Evolutionary conservation across 2,888 invertebrate genomes (phyloP).

Genomic region (Eristalinus sepulchralis): DNA sequence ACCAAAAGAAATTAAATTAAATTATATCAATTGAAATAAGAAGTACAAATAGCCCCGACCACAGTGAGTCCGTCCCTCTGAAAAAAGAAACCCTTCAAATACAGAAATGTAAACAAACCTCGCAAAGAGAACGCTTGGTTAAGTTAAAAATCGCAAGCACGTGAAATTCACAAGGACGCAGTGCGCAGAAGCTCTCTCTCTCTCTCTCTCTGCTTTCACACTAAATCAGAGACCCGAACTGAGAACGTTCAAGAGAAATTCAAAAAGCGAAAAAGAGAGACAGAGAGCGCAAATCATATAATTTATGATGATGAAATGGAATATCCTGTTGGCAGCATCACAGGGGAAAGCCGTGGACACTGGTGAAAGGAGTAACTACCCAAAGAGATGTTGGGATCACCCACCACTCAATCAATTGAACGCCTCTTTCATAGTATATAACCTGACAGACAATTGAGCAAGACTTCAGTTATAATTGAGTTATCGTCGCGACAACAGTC

Average conservation of each 20-base stretch:
- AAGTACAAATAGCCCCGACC: constrained; percentile 55
- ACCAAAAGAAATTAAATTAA: constrained; percentile 75
- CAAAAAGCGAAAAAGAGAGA: constrained; percentile 7
- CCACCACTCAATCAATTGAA: constrained; percentile 33
- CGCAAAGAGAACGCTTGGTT: constrained; percentile 38
- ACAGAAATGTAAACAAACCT: constrained; percentile 68
- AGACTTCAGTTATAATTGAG: constrained; percentile 79
- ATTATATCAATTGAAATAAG: constrained; percentile 77
- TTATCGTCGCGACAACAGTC: constrained; percentile 74
- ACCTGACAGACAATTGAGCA: constrained; percentile 77
- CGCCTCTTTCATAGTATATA: constrained; percentile 76
- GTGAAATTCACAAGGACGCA: constrained; percentile 34
- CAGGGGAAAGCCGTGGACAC: constrained; percentile 33
- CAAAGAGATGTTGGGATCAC: constrained; percentile 42
- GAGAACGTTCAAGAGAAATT: not conserved
- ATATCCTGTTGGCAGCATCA: constrained; percentile 39
- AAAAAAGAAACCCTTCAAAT: constrained; percentile 25
- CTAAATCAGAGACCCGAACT: not conserved
- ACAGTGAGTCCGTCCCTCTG: constrained; percentile 1
- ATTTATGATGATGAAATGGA: constrained; percentile 55
- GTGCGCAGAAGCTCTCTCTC: constrained; percentile 58
- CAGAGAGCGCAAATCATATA: constrained; percentile 36
- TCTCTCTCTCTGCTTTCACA: constrained; percentile 26
- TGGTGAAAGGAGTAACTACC: constrained; percentile 48
- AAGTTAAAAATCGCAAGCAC: constrained; percentile 52